Conservation (phyloP, 1,140 invertebrate genomes). For the Nymphalis io region DNA sequence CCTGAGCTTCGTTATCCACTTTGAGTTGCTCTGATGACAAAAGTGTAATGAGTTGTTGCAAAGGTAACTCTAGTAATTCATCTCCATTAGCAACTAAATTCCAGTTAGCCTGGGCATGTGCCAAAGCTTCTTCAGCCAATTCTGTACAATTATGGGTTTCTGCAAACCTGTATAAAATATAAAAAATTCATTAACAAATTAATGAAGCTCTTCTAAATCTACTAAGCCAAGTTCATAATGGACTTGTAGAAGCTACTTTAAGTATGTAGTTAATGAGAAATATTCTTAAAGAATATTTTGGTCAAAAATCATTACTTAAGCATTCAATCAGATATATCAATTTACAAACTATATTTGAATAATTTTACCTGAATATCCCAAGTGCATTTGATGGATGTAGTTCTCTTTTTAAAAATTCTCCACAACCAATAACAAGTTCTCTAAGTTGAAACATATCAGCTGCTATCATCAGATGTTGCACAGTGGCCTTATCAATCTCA, state of each 20-base stretch:
- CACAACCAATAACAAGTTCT: constrained; percentile 93
- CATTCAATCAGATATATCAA: no score
- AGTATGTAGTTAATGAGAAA: no score
- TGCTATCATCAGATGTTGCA: constrained; percentile 93
- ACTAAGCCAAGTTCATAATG: no score
- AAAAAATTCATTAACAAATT: neutral
- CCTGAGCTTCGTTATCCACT: constrained; percentile 95
- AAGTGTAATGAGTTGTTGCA: constrained; percentile 89
- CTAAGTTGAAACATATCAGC: constrained; percentile 95
- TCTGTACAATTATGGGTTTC: constrained; percentile 94
- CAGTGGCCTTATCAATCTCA: constrained; percentile 86
- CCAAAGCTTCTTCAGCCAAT: constrained; percentile 89
- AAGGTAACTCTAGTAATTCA: constrained; percentile 93
- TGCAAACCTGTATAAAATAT: constrained; percentile 87
- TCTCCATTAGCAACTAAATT: constrained; percentile 90
- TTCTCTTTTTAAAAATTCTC: constrained; percentile 93
- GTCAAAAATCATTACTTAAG: constrained; percentile 2
- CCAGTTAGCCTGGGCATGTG: constrained; percentile 94
- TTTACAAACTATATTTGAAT: constrained; percentile 15
- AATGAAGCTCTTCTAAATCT: neutral
- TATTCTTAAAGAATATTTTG: neutral
- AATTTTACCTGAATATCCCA: constrained; percentile 88
- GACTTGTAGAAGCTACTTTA: no score
- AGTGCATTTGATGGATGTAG: constrained; percentile 94
- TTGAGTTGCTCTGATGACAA: constrained; percentile 93